Percentiles rank a stretch among this genome's conserved stretches.
Conservation (phyloP, 2,888 invertebrate species). For the Cantharis rustica region DNA sequence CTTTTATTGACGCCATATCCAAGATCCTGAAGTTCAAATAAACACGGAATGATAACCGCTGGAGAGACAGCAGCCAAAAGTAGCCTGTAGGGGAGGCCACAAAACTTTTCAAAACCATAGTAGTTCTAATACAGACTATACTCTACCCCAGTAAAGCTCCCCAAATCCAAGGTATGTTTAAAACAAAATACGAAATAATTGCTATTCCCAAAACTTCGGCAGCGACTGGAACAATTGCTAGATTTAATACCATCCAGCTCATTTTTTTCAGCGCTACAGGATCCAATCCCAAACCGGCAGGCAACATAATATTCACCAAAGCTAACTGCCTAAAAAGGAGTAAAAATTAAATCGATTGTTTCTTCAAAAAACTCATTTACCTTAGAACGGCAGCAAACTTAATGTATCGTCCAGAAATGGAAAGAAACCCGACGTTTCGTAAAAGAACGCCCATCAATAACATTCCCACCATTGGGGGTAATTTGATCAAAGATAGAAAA, state of each 20-base stretch:
- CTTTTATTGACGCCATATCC: conserved; percentile 74
- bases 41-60: conserved; percentile 74
- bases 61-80: conserved; percentile 72
- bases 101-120: conserved; percentile 41
- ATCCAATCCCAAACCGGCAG: conserved; percentile 69
- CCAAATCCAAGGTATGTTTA: conserved; percentile 68
- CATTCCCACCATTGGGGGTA: conserved; percentile 68
- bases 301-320: conserved; percentile 66
- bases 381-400: conserved; percentile 58
- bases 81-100: conserved; percentile 54
- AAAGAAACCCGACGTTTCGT: conserved; percentile 57
- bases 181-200: conserved; percentile 59
- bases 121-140: conserved; percentile 26
- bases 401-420: conserved; percentile 55
- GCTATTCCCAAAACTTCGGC: conserved; percentile 61
- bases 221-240: conserved; percentile 65
- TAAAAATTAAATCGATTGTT: not conserved
- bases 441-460: conserved; percentile 63
- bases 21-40: conserved; percentile 65
- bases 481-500: conserved; percentile 33
- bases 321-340: conserved; percentile 61
- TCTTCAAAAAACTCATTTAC: conserved; percentile 42
- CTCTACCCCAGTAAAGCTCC: conserved; percentile 60
- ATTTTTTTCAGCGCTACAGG: conserved; percentile 61
- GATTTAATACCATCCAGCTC: conserved; percentile 59